These are phyloP conservation scores for Numenius phaeopus DNA, from an alignment of 2,797 vertebrate genomes.

Conservation along the genomic window DNA sequence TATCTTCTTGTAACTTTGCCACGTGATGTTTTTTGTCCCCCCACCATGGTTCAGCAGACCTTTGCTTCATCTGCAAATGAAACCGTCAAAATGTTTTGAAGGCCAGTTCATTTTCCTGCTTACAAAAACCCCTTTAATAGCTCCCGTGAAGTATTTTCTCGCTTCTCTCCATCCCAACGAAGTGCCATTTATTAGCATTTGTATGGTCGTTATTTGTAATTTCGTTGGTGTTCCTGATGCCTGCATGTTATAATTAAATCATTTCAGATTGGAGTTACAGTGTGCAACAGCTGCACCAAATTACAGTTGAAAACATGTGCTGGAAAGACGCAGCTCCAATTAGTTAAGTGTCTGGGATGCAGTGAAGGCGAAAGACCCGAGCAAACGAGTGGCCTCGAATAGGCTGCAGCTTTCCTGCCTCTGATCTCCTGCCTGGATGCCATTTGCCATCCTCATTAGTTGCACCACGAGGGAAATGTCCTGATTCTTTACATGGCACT, in stretches of 20 bases:
- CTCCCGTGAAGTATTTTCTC: conserved; percentile 11
- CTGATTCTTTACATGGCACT: neutral
- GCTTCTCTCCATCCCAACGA: conserved; percentile 44
- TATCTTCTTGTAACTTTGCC: neutral
- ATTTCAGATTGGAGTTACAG: conserved; percentile 73
- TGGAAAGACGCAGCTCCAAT: conserved; percentile 69
- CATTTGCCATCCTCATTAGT: neutral
- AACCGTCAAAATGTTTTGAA: conserved; percentile 61
- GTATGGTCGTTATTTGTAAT: conserved; percentile 75
- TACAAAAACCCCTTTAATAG: conserved; percentile 24
- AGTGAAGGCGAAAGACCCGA: conserved; percentile 16
- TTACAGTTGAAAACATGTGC: conserved; percentile 67
- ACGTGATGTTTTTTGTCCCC: neutral
- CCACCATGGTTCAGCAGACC: neutral
- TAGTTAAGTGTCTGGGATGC: conserved; percentile 48
- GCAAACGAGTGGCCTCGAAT: conserved; percentile 31
- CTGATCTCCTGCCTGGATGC: neutral
- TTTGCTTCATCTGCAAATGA: conserved; percentile 15
- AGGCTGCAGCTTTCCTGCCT: conserved; percentile 10
- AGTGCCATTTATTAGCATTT: conserved; percentile 74
- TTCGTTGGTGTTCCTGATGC: conserved; percentile 70
- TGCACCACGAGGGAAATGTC: neutral
- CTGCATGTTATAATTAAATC: conserved; percentile 80
- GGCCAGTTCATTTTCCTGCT: conserved; percentile 8
- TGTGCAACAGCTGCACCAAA: conserved; percentile 78